Conservation (phyloP, 1,140 invertebrate genomes). For the Thereuonema tuberculata region DNA sequence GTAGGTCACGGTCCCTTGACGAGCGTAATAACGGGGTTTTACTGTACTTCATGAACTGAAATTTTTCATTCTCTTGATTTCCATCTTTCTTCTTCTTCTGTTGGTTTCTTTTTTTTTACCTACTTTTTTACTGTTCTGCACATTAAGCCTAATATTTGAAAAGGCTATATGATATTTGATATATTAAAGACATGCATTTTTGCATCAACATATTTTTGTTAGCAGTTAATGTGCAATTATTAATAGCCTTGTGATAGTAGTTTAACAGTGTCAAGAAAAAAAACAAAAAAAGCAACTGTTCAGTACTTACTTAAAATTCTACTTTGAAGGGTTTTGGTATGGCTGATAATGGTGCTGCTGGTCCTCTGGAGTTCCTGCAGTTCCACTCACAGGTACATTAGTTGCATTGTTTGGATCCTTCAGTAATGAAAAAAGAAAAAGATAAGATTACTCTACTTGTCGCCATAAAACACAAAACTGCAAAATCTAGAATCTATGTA, state of each 20-base stretch:
- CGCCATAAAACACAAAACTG: not conserved
- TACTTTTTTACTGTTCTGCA: no score
- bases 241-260: not conserved
- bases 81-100: no score
- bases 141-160: no score
- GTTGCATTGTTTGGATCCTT: constrained; percentile 17
- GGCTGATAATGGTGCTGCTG: constrained; percentile 11
- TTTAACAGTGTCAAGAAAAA: not conserved
- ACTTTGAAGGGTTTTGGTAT: constrained; percentile 7
- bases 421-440: not conserved
- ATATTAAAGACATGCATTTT: not conserved
- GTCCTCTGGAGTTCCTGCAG: constrained; percentile 10
- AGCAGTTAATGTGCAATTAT: not conserved
- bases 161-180: not conserved
- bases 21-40: no score
- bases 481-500: not conserved
- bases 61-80: no score
- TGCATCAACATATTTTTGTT: not conserved
- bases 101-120: no score
- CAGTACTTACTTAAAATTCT: not conserved
- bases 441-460: no score
- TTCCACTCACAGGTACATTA: constrained; percentile 1
- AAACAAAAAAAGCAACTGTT: not conserved
- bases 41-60: no score
- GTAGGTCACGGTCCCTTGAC: no score